Evolutionary conservation across 2,888 invertebrate species (phyloP).

Genomic region (Amphimallon solstitiale): DNA sequence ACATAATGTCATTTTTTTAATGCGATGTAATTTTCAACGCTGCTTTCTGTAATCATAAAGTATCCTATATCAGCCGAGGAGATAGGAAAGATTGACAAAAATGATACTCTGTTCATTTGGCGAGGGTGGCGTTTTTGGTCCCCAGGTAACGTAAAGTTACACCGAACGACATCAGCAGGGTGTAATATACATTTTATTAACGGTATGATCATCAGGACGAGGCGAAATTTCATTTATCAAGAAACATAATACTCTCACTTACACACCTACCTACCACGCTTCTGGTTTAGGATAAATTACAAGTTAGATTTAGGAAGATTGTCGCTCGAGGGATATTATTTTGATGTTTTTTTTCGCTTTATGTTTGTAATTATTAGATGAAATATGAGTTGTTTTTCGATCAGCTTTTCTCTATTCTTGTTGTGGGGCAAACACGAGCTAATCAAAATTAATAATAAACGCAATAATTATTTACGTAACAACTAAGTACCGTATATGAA

Average conservation of each 20-base stretch:
- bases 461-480: no score
- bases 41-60: slow-evolving; percentile 25
- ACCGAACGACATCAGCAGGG: slow-evolving; percentile 40
- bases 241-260: slow-evolving; percentile 49
- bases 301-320: not conserved
- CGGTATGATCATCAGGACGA: slow-evolving; percentile 42
- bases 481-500: no score
- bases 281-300: slow-evolving; percentile 11
- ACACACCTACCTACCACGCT: slow-evolving; percentile 20
- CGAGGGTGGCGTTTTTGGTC: slow-evolving; percentile 25
- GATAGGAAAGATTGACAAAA: slow-evolving; percentile 31
- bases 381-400: no score
- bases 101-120: slow-evolving; percentile 28
- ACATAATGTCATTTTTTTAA: slow-evolving; percentile 24
- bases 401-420: no score
- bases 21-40: slow-evolving; percentile 7
- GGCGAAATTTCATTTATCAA: slow-evolving; percentile 51
- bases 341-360: no score
- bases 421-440: no score
- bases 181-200: slow-evolving; percentile 49
- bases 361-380: no score
- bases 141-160: slow-evolving; percentile 49
- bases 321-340: no score
- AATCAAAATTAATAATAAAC: no score
- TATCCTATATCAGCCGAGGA: slow-evolving; percentile 11